Evolutionary conservation across 2,888 invertebrate species (phyloP).

Genomic region (Stenoptilia bipunctidactyla): DNA sequence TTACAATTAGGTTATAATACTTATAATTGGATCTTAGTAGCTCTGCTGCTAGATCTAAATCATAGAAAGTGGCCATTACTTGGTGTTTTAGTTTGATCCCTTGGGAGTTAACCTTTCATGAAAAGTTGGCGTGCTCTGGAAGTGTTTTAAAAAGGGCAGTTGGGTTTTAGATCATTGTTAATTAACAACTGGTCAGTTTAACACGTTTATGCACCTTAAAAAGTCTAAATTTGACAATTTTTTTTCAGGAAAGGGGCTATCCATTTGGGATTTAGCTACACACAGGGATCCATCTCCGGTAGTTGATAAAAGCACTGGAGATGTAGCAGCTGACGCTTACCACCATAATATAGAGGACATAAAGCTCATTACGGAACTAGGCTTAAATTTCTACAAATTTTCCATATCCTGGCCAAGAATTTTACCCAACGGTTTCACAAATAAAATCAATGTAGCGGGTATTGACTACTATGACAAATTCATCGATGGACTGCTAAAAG

Average conservation of each 20-base stretch:
- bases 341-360: slow-evolving; percentile 69
- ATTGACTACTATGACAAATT: slow-evolving; percentile 75
- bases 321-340: slow-evolving; percentile 76
- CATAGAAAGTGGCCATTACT: too few species aligned
- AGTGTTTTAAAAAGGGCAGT: too few species aligned
- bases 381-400: slow-evolving; percentile 68
- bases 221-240: slow-evolving; percentile 5
- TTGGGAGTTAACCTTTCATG: too few species aligned
- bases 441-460: slow-evolving; percentile 68
- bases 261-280: slow-evolving; percentile 64
- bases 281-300: slow-evolving; percentile 31
- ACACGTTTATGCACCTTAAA: too few species aligned
- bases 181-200: too few species aligned
- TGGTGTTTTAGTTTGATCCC: too few species aligned
- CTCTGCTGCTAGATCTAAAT: too few species aligned
- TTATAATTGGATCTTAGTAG: too few species aligned
- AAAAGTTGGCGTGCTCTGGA: too few species aligned
- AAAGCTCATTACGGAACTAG: slow-evolving; percentile 43
- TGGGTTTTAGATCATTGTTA: too few species aligned
- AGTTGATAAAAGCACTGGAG: slow-evolving; percentile 48
- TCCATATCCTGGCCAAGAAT: slow-evolving; percentile 76
- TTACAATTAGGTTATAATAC: too few species aligned
- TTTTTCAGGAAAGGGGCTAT: slow-evolving; percentile 66
- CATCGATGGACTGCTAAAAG: slow-evolving; percentile 66
- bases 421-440: slow-evolving; percentile 68